phyloP scores from a whole-genome alignment of 1,140 invertebrate genomes.

The Aphis gossypii region DNA sequence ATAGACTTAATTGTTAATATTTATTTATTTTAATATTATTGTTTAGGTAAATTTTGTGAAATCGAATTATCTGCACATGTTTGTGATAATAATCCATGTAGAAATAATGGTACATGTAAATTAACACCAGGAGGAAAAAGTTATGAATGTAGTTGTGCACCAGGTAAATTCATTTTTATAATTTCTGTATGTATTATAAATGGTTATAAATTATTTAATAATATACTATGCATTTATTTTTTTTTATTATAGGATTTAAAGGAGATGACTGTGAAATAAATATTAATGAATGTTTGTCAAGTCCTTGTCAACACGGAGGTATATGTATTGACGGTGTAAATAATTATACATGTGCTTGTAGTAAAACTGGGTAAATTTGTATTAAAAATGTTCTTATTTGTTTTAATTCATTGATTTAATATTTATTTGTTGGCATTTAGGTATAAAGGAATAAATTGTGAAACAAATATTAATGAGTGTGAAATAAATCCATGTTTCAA shows the following conservation, averaged over 20 bases:
- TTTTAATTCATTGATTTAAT: neutral
- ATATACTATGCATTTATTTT: neutral
- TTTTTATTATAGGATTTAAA: constrained; percentile 67
- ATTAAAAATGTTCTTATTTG: neutral
- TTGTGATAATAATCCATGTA: constrained; percentile 78
- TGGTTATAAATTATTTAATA: neutral
- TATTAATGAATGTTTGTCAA: constrained; percentile 74
- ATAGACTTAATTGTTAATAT: constrained; percentile 28
- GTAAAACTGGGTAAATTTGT: constrained; percentile 51
- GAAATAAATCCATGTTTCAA: constrained; percentile 76
- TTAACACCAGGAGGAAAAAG: constrained; percentile 65
- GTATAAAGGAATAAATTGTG: constrained; percentile 69
- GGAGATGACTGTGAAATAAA: constrained; percentile 74
- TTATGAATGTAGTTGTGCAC: constrained; percentile 67
- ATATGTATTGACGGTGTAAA: constrained; percentile 79
- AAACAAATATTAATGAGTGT: constrained; percentile 88
- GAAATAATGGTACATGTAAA: constrained; percentile 75
- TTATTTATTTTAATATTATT: constrained; percentile 48
- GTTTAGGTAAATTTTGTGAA: constrained; percentile 78
- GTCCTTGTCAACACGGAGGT: constrained; percentile 84
- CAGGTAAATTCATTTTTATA: constrained; percentile 59
- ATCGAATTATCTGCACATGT: constrained; percentile 73
- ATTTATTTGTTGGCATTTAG: constrained; percentile 14
- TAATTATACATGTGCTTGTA: constrained; percentile 80
- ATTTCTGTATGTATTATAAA: neutral